A percentile compares a stretch with the other conserved stretches of the same genome.
Evolutionary conservation across 2,797 vertebrate genomes (phyloP).

Genomic region (Sylvia borin): DNA sequence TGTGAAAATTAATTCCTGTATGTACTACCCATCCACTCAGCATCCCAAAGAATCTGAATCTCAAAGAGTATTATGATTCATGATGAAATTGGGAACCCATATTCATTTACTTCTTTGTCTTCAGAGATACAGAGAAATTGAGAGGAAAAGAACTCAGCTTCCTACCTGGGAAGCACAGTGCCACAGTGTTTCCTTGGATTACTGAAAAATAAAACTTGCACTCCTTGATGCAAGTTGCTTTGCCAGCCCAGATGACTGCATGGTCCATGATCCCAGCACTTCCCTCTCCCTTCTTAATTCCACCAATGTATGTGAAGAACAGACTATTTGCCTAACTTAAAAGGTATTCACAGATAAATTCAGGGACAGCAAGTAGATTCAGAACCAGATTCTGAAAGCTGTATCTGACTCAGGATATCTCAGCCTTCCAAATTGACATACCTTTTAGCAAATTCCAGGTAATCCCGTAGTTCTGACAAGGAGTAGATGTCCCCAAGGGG

Average conservation of each 20-base stretch:
- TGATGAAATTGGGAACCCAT: background rate
- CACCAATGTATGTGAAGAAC: background rate
- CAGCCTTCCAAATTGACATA: constrained; percentile 51
- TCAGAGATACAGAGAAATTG: background rate
- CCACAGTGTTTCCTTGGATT: background rate
- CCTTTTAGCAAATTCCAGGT: constrained; percentile 95
- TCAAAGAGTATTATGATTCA: background rate
- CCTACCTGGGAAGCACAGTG: background rate
- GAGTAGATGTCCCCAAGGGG: constrained; percentile 93
- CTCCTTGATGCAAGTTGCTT: background rate
- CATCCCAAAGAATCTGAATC: background rate
- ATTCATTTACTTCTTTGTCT: background rate
- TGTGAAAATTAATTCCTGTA: background rate
- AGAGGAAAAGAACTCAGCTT: background rate
- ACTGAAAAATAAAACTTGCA: background rate
- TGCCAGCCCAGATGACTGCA: background rate
- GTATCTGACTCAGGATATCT: background rate
- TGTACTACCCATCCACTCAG: background rate
- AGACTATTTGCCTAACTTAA: background rate
- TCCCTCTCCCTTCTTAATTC: background rate
- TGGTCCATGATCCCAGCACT: background rate
- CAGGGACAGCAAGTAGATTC: background rate
- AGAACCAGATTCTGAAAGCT: background rate
- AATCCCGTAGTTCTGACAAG: constrained; percentile 83
- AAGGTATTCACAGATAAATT: background rate